These are phyloP conservation scores for Cyanoramphus novaezelandiae DNA, from an alignment of 2,113 vertebrate genomes.

Conservation along the genomic window DNA sequence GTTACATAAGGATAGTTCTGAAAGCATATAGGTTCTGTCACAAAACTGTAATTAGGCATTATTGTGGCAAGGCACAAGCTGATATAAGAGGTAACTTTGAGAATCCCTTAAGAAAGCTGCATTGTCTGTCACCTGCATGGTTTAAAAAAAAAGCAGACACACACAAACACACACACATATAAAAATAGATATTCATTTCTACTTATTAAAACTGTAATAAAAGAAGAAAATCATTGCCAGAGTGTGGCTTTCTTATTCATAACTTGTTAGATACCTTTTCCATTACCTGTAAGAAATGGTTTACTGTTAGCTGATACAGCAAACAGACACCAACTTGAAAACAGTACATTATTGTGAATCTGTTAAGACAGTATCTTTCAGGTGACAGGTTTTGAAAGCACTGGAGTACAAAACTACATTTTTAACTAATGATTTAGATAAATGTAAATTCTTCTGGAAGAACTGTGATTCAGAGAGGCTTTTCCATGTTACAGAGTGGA, in stretches of 20 bases:
- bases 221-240: not conserved
- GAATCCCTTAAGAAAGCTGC: not conserved
- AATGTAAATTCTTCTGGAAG: not conserved
- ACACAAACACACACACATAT: not conserved
- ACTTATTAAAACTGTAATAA: not conserved
- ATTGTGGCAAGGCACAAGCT: not conserved
- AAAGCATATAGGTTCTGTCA: not conserved
- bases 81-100: not conserved
- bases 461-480: not conserved
- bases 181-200: not conserved
- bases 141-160: not conserved
- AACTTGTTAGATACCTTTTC: not conserved
- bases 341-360: not conserved
- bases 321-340: not conserved
- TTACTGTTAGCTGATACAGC: not conserved
- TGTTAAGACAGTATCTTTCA: not conserved
- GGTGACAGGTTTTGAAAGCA: not conserved
- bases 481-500: not conserved
- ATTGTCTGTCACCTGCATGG: not conserved
- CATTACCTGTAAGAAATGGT: not conserved
- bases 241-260: not conserved
- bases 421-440: not conserved
- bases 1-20: not conserved
- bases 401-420: not conserved
- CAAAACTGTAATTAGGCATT: not conserved